Evolutionary conservation across 1,140 invertebrate species (phyloP), one percentile per base, ranked within the genome.

Genomic region (Phenacoccus solenopsis): DNA sequence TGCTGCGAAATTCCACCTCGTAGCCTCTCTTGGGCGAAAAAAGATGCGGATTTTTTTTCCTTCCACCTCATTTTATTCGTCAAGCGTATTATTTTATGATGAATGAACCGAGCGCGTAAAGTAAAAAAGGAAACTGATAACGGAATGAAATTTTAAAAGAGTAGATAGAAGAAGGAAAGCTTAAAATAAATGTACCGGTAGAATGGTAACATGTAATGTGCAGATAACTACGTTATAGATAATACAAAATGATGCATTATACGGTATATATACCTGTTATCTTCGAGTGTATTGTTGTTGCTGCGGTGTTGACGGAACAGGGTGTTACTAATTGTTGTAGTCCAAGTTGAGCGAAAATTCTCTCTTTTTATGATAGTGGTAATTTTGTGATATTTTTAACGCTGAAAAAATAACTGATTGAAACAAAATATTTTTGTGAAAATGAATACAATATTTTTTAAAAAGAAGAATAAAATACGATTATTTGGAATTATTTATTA

Each of bases 151-250:
- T 64, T 64, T 64, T 64, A 64, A 64, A 64, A 64, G 59, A 64
- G 59, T 25, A 64, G 25, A 64, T 24, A 64, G 59, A 27, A 64
- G 59, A 64, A 64, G 25, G 59, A 64, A 64, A 64, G 59, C 59
- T 64, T 64, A 64, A 64, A 64, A 64, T 64, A 64, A 64, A 64
- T 64, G 59, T 64, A 64, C 59, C 59, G 59, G 59, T 64, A 64
- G 59, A 64, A 64, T 64, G 59, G 59, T 64, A 64, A 64, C 59
- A 64, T 64, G 59, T 64, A 64, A 64, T 64, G 59, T 64, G 59
- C 59, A 64, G 59, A 64, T 64, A 64, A 25, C 59, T 64, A 22
- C 59, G 21, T 64, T 27, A 64, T 64, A 64, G 59, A 64, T 64
- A 64, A 64, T 64, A 64, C 21, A 27, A 64, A 64, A 64, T 64